These are phyloP conservation scores for Schrankia costaestrigalis DNA, from an alignment of 2,888 invertebrate genomes.

Conservation along the genomic window DNA sequence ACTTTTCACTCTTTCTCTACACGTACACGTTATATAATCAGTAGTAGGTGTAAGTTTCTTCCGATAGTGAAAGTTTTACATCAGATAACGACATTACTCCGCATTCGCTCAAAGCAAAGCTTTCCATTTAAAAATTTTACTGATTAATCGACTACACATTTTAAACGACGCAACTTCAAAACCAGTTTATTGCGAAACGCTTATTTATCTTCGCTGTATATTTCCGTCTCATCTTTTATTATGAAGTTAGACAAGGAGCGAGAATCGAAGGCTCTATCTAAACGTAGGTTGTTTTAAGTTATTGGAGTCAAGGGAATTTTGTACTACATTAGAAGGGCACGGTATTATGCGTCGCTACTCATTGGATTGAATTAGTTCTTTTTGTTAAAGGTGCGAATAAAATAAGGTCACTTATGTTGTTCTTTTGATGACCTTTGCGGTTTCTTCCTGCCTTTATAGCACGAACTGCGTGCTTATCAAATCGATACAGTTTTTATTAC, in stretches of 20 bases:
- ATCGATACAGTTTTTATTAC: too few species aligned
- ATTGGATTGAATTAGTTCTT: slow-evolving; percentile 20
- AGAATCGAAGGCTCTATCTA: slow-evolving; percentile 17
- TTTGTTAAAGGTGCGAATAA: slow-evolving; percentile 26
- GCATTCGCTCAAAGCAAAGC: slow-evolving; percentile 1
- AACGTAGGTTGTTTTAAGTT: slow-evolving; percentile 18
- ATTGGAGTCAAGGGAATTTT: slow-evolving; percentile 32
- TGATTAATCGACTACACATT: slow-evolving; percentile 6
- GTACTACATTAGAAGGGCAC: slow-evolving; percentile 21
- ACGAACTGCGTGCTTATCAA: too few species aligned
- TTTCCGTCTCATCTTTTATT: slow-evolving; percentile 14
- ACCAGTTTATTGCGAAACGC: slow-evolving; percentile 32
- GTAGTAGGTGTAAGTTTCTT: slow-evolving; percentile 3
- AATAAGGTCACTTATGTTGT: slow-evolving; percentile 15
- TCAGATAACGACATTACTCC: background rate
- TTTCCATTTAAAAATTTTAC: slow-evolving; percentile 8
- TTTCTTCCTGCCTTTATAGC: too few species aligned
- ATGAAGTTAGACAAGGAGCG: slow-evolving; percentile 16
- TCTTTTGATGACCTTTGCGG: slow-evolving; percentile 21
- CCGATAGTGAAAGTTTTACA: slow-evolving; percentile 10
- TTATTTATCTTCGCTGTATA: slow-evolving; percentile 22
- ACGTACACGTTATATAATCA: too few species aligned
- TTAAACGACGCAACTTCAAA: slow-evolving; percentile 9
- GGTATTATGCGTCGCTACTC: slow-evolving; percentile 1
- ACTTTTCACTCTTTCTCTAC: too few species aligned